Conservation (phyloP, 2,797 vertebrate species). For the Buphagus erythrorhynchus region DNA sequence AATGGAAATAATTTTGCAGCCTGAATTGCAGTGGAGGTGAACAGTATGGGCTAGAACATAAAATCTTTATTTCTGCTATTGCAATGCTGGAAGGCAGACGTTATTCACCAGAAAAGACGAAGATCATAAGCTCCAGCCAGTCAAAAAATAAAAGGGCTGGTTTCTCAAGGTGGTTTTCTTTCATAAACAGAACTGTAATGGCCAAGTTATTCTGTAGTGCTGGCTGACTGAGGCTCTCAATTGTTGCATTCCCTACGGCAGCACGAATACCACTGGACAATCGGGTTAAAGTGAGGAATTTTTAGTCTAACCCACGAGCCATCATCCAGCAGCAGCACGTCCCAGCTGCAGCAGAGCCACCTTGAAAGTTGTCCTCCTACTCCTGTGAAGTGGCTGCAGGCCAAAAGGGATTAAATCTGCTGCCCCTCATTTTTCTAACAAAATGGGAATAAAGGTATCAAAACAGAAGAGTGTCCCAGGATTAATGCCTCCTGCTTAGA, state of each 20-base stretch:
- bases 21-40: slow-evolving; percentile 11
- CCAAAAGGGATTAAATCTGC: background rate
- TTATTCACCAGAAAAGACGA: background rate
- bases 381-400: background rate
- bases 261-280: background rate
- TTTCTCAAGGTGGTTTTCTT: background rate
- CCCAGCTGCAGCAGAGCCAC: background rate
- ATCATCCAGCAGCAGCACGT: accelerated
- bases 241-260: background rate
- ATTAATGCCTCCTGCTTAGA: slow-evolving; percentile 52
- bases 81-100: background rate
- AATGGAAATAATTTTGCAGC: slow-evolving; percentile 25
- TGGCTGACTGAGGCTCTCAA: background rate
- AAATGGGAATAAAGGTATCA: slow-evolving; percentile 27
- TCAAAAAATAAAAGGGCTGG: background rate
- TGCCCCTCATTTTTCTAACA: background rate
- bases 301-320: background rate
- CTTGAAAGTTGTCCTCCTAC: background rate
- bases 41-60: background rate
- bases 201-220: background rate
- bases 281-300: slow-evolving; percentile 13
- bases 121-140: background rate
- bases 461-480: slow-evolving; percentile 35
- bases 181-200: background rate
- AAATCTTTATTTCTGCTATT: slow-evolving; percentile 33